Conservation (phyloP, 2,888 invertebrate genomes). For the Dioctria rufipes region DNA sequence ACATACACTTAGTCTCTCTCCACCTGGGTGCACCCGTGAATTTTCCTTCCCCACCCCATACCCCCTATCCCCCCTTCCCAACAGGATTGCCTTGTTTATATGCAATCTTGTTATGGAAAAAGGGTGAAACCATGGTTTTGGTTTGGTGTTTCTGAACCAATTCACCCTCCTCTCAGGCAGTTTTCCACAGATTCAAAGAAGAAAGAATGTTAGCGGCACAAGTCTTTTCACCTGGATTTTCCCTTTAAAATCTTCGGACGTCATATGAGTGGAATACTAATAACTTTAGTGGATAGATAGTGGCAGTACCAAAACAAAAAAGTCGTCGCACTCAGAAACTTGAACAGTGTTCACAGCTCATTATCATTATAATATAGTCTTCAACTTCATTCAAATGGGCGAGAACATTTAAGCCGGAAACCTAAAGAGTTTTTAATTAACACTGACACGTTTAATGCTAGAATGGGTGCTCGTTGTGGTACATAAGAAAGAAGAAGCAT, state of each 20-base stretch:
- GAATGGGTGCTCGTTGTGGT: slow-evolving; percentile 55
- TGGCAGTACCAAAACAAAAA: slow-evolving; percentile 1
- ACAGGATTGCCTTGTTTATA: slow-evolving; percentile 37
- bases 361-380: too few species aligned
- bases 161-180: neutral
- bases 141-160: slow-evolving; percentile 31
- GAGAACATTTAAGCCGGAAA: slow-evolving; percentile 52
- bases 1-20: slow-evolving; percentile 54
- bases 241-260: slow-evolving; percentile 28
- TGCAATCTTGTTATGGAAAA: slow-evolving; percentile 48
- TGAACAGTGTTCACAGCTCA: too few species aligned
- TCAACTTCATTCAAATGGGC: neutral
- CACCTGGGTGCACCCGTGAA: slow-evolving; percentile 51
- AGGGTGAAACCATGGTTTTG: slow-evolving; percentile 48
- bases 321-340: too few species aligned
- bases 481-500: slow-evolving; percentile 44
- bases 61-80: too few species aligned
- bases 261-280: slow-evolving; percentile 44
- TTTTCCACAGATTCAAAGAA: slow-evolving; percentile 32
- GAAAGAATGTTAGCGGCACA: slow-evolving; percentile 19
- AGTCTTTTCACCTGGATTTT: neutral
- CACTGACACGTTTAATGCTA: slow-evolving; percentile 59
- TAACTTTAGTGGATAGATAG: slow-evolving; percentile 49
- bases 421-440: slow-evolving; percentile 60
- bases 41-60: slow-evolving; percentile 12